A percentile compares a stretch with the other conserved stretches of the same genome.
phyloP scores from a whole-genome alignment of 2,888 invertebrate genomes.

The Synergus japonicus region DNA sequence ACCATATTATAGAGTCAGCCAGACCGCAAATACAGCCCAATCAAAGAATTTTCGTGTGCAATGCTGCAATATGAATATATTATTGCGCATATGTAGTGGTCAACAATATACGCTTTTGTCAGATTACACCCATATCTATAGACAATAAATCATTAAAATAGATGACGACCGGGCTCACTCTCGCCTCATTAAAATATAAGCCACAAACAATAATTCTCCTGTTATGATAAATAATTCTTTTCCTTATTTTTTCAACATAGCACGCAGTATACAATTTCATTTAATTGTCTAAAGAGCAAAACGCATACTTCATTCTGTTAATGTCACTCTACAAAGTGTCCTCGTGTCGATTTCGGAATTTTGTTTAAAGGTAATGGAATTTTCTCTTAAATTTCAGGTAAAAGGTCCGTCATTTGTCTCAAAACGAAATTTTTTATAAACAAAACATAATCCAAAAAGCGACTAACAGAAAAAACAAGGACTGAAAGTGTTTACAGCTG shows the following conservation, averaged over 20 bases:
- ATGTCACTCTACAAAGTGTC: background rate
- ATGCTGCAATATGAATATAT: background rate
- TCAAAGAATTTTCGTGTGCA: background rate
- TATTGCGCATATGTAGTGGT: background rate
- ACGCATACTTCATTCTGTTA: background rate
- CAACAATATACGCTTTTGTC: background rate
- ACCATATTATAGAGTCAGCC: background rate
- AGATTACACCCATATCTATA: background rate
- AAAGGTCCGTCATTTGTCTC: too few species aligned
- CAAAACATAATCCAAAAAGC: too few species aligned
- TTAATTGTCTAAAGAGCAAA: background rate
- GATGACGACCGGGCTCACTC: background rate
- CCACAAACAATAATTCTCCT: background rate
- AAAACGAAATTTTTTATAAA: too few species aligned
- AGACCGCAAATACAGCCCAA: background rate
- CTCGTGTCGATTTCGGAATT: too few species aligned
- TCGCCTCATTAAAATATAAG: slow-evolving; percentile 12
- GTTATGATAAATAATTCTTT: background rate
- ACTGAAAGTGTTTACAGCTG: too few species aligned
- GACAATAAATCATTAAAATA: slow-evolving; percentile 5
- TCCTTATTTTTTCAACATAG: background rate
- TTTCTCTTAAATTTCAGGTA: too few species aligned
- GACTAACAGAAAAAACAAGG: too few species aligned
- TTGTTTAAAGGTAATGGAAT: too few species aligned
- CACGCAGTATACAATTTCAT: background rate